A percentile compares a stretch with the other conserved stretches of the same genome.
These are phyloP conservation scores for Gyrodactylus salaris DNA, from an alignment of 1,140 invertebrate genomes.

Conservation along the genomic window DNA sequence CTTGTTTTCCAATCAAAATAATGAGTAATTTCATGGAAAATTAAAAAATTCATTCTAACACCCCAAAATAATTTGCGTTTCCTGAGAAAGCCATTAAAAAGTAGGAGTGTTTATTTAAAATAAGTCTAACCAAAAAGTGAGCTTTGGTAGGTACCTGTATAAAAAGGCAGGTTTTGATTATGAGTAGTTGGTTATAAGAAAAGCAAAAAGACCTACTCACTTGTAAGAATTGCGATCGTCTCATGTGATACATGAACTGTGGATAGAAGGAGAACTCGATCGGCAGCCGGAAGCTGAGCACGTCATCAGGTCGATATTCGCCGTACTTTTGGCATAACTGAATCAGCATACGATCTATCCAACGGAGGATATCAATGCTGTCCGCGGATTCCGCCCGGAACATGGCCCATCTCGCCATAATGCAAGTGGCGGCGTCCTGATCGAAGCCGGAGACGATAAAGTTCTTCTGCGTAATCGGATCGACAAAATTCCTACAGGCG, in stretches of 20 bases:
- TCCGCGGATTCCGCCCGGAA: slow-evolving; percentile 50
- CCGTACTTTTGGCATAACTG: slow-evolving; percentile 22
- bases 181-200: too few species aligned
- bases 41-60: too few species aligned
- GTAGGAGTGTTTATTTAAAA: too few species aligned
- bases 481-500: slow-evolving; percentile 51
- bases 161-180: too few species aligned
- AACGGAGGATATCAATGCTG: slow-evolving; percentile 76
- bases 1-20: too few species aligned
- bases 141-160: too few species aligned
- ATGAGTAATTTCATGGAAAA: too few species aligned
- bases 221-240: slow-evolving; percentile 87
- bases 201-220: too few species aligned
- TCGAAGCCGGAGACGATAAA: slow-evolving; percentile 42
- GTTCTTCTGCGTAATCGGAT: slow-evolving; percentile 24
- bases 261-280: slow-evolving; percentile 93
- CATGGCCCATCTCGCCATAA: slow-evolving; percentile 79
- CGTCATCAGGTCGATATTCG: slow-evolving; percentile 83
- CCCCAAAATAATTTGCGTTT: too few species aligned
- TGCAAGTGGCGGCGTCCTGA: slow-evolving; percentile 71
- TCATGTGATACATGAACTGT: slow-evolving; percentile 95
- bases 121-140: too few species aligned
- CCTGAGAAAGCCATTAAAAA: too few species aligned
- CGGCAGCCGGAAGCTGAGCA: slow-evolving; percentile 61
- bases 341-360: slow-evolving; percentile 41